A percentile compares a stretch with the other conserved stretches of the same genome.
These are phyloP conservation scores for Danaus plexippus DNA, from an alignment of 1,140 invertebrate genomes.

Conservation along the genomic window DNA sequence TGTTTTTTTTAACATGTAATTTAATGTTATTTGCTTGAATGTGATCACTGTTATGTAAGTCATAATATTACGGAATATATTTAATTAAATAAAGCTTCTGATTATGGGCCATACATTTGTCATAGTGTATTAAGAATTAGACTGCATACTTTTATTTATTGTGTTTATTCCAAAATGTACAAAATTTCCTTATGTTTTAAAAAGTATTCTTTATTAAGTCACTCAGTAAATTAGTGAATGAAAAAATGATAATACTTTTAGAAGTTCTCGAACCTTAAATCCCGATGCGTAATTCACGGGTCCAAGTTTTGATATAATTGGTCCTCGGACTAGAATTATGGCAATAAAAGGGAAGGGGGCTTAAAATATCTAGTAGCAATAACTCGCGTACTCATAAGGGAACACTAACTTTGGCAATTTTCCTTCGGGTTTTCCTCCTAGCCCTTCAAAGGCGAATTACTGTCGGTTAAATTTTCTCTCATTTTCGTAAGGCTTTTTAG, in stretches of 20 bases:
- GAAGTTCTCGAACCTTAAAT: conserved; percentile 20
- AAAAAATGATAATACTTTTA: conserved; percentile 31
- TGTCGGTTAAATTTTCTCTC: conserved; percentile 66
- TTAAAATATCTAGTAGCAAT: conserved; percentile 17
- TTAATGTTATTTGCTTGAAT: neutral
- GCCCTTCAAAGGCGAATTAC: conserved; percentile 64
- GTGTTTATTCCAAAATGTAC: no score
- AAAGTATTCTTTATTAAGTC: neutral
- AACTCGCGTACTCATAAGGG: conserved; percentile 50
- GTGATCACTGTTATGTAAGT: no score
- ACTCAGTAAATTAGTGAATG: conserved; percentile 11
- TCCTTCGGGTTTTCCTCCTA: conserved; percentile 44
- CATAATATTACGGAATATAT: no score
- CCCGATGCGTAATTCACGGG: conserved; percentile 18
- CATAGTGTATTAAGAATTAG: no score
- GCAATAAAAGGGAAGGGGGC: conserved; percentile 17
- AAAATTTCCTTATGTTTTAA: no score
- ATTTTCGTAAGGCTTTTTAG: conserved; percentile 64
- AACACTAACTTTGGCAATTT: conserved; percentile 66
- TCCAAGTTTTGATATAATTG: conserved; percentile 27
- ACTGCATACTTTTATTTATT: no score
- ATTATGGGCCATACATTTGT: no score
- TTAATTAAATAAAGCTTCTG: no score
- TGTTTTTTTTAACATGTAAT: neutral
- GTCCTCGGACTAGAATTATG: conserved; percentile 21